A percentile compares a stretch with the other conserved stretches of the same genome.
These are phyloP conservation scores for Eidolon dupreanum DNA, from an alignment of 2,797 vertebrate species.

Conservation along the genomic window DNA sequence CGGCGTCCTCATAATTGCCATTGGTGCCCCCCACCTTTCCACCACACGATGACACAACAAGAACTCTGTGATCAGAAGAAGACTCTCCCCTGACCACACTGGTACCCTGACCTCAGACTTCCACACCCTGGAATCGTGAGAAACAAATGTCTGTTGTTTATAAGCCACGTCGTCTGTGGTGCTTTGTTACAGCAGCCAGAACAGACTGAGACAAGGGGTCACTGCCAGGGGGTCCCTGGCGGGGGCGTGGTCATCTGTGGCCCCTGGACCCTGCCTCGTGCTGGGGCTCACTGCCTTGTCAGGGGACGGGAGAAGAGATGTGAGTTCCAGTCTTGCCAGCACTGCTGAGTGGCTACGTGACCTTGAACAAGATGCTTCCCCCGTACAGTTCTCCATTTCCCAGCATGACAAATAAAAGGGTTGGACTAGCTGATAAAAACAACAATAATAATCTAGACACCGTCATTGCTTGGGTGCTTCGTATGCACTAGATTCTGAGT, in stretches of 20 bases:
- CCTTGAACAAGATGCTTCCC: background rate
- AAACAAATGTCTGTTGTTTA: background rate
- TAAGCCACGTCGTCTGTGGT: background rate
- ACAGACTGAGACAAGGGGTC: background rate
- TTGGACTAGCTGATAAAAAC: background rate
- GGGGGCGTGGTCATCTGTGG: too few relatives aligned
- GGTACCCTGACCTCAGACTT: background rate
- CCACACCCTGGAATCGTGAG: background rate
- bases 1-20: background rate
- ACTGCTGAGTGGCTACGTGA: background rate
- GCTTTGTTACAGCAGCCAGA: background rate
- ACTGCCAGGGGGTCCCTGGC: too few relatives aligned
- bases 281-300: background rate
- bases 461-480: background rate
- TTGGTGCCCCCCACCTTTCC: background rate
- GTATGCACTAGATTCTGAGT: background rate
- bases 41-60: background rate
- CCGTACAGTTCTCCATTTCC: background rate
- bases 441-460: background rate
- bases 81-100: background rate
- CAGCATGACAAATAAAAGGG: background rate
- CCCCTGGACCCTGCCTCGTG: background rate
- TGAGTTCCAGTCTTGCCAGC: background rate
- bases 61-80: background rate
- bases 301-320: background rate